Percentiles rank a stretch among this genome's conserved stretches.
These are phyloP conservation scores for Drosophila virilis DNA, from an alignment of 1,140 invertebrate species.

Conservation along the genomic window DNA sequence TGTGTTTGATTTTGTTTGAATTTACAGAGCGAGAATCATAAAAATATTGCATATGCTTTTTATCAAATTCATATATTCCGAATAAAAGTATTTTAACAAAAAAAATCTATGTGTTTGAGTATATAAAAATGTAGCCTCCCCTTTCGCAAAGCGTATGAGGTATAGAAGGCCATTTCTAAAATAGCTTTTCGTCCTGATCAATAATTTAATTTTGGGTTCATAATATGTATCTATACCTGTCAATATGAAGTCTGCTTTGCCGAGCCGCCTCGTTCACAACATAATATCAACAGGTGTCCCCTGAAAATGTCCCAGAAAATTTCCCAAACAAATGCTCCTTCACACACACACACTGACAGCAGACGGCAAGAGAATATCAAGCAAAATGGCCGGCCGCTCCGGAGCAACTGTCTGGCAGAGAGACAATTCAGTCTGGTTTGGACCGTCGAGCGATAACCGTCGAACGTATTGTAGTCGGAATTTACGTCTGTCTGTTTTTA, in stretches of 20 bases:
- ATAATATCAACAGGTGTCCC: slow-evolving; percentile 54
- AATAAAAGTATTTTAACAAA: slow-evolving; percentile 49
- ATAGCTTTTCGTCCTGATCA: no score
- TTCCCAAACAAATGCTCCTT: slow-evolving; percentile 73
- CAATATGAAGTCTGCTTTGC: not conserved
- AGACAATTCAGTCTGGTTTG: slow-evolving; percentile 60
- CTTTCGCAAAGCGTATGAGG: no score
- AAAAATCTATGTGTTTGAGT: not conserved
- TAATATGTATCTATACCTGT: not conserved
- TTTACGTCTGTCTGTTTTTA: slow-evolving; percentile 48
- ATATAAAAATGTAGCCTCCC: not conserved
- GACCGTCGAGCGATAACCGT: slow-evolving; percentile 63
- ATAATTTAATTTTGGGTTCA: no score
- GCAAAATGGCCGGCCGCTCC: slow-evolving; percentile 54
- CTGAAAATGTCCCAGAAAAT: slow-evolving; percentile 38
- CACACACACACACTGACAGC: slow-evolving; percentile 13
- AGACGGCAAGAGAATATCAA: not conserved
- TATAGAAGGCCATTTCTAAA: no score
- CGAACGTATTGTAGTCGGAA: slow-evolving; percentile 37
- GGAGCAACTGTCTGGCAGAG: slow-evolving; percentile 10
- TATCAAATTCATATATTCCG: slow-evolving; percentile 44
- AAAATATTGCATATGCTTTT: slow-evolving; percentile 13
- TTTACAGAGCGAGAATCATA: slow-evolving; percentile 6
- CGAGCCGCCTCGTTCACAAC: not conserved
- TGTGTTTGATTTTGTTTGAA: slow-evolving; percentile 54